These are phyloP conservation scores for Heterotilapia buettikoferi DNA, from an alignment of 2,113 vertebrate genomes.

Conservation along the genomic window DNA sequence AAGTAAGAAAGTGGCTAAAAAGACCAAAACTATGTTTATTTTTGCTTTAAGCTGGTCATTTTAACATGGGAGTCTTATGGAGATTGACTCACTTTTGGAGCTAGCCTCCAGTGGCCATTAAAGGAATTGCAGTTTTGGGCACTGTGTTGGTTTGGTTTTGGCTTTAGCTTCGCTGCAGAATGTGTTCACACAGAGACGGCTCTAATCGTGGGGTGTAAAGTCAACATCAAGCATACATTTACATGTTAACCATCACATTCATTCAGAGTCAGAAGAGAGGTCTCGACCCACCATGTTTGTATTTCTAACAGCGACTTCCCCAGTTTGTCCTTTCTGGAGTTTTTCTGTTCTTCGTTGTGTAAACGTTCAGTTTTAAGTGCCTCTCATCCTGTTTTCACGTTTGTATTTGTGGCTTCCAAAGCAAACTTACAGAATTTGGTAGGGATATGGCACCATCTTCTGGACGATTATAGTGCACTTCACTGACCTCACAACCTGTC, in stretches of 20 bases:
- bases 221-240: not conserved
- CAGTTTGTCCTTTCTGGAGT: not conserved
- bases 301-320: not conserved
- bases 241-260: not conserved
- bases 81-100: not conserved
- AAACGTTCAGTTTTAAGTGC: constrained; percentile 57
- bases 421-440: not conserved
- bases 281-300: not conserved
- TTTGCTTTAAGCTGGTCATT: not conserved
- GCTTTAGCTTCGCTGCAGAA: not conserved
- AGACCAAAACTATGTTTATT: not conserved
- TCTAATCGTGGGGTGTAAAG: not conserved
- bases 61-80: not conserved
- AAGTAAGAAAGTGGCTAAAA: not conserved
- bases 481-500: not conserved
- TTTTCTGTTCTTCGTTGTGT: not conserved
- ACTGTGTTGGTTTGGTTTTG: not conserved
- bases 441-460: not conserved
- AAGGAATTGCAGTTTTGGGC: not conserved
- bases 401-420: not conserved
- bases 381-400: constrained; percentile 28
- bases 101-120: not conserved
- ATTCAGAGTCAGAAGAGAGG: not conserved
- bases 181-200: not conserved
- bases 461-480: not conserved